These are phyloP conservation scores for Aramus guarauna DNA, from an alignment of 2,113 vertebrate genomes.

Conservation along the genomic window DNA sequence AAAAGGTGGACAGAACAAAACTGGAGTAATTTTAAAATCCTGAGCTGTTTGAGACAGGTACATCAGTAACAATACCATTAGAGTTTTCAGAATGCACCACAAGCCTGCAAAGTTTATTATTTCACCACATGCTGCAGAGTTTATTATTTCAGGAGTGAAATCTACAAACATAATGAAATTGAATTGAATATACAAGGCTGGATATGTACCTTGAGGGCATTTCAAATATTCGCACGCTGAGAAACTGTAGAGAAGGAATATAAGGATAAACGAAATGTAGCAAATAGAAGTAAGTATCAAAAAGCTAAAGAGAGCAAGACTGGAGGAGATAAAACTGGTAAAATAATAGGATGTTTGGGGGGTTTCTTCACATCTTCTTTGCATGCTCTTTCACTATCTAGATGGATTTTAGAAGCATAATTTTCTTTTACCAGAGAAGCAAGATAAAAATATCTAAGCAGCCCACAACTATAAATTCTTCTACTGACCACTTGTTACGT, in stretches of 20 bases:
- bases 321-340: neutral
- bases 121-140: slow-evolving; percentile 30
- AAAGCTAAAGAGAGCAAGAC: neutral
- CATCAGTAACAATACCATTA: neutral
- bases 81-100: neutral
- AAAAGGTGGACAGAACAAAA: neutral
- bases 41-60: neutral
- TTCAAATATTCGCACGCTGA: slow-evolving; percentile 48
- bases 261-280: slow-evolving; percentile 28
- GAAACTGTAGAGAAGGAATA: slow-evolving; percentile 27
- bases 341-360: neutral
- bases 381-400: neutral
- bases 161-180: slow-evolving; percentile 67
- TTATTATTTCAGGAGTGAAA: slow-evolving; percentile 66
- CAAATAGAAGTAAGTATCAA: slow-evolving; percentile 7
- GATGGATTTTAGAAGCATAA: neutral
- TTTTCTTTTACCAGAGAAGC: neutral
- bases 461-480: neutral
- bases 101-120: slow-evolving; percentile 41
- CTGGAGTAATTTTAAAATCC: slow-evolving; percentile 6
- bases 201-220: slow-evolving; percentile 53
- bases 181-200: slow-evolving; percentile 52
- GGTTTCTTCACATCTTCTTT: neutral
- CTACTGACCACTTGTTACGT: neutral
- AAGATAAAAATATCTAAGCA: neutral